Evolutionary conservation across 2,888 invertebrate genomes (phyloP).

Genomic region (Blastobasis adustella): DNA sequence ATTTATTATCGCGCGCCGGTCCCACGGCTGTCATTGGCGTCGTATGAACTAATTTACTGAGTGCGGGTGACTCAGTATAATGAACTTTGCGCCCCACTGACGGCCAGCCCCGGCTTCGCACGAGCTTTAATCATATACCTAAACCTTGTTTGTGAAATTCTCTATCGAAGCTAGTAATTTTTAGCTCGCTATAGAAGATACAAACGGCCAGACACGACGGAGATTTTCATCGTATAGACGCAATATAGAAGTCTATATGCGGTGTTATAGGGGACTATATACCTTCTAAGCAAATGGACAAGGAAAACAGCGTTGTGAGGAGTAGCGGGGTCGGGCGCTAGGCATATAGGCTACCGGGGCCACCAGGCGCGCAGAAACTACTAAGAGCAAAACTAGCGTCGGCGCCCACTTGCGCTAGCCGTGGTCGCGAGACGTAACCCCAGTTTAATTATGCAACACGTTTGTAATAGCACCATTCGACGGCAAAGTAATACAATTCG

Average conservation of each 20-base stretch:
- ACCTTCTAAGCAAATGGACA: not conserved
- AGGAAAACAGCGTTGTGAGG: constrained; percentile 5
- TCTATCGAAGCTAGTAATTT: no score
- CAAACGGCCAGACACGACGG: no score
- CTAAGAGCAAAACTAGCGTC: constrained; percentile 56
- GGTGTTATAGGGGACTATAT: no score
- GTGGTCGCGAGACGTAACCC: not conserved
- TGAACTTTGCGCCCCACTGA: not conserved
- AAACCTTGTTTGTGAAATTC: no score
- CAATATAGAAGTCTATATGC: no score
- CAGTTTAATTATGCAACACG: not conserved
- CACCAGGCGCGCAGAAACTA: constrained; percentile 63
- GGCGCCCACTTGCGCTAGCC: constrained; percentile 22
- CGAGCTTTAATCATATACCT: no score
- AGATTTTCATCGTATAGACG: no score
- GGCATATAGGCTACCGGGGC: constrained; percentile 38
- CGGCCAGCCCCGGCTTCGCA: no score
- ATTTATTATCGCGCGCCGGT: not conserved
- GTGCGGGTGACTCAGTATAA: constrained; percentile 5
- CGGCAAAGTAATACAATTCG: not conserved
- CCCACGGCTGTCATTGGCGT: constrained; percentile 6
- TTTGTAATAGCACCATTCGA: not conserved
- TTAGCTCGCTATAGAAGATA: no score
- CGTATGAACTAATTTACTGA: constrained; percentile 4
- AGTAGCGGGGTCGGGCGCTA: constrained; percentile 21